These are phyloP conservation scores for Ciconia stormi DNA, from an alignment of 2,113 vertebrate species.

Conservation along the genomic window DNA sequence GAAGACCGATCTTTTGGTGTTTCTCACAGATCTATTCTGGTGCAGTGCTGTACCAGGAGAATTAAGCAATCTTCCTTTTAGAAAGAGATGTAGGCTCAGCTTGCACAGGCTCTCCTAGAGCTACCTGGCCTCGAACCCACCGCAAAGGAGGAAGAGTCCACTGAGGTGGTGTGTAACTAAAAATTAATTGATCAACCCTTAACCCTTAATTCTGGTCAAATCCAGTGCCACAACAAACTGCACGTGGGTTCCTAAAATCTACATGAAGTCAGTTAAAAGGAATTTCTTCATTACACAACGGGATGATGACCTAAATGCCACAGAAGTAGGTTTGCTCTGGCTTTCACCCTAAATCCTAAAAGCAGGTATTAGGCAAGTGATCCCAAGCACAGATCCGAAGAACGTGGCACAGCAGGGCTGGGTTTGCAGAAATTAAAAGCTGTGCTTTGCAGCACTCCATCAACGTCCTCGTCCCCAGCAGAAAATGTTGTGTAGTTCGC, in stretches of 20 bases:
- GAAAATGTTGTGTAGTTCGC: rapidly evolving
- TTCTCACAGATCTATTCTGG: rapidly evolving
- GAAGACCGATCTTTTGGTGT: background rate
- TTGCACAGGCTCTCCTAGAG: background rate
- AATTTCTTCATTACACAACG: slow-evolving; percentile 43
- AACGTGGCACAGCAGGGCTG: background rate
- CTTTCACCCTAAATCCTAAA: background rate
- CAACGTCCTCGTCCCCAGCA: background rate
- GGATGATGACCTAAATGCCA: background rate
- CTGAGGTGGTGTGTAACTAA: rapidly evolving
- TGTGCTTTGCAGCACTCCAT: background rate
- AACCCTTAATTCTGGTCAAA: background rate
- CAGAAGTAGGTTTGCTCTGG: background rate
- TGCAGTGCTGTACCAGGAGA: background rate
- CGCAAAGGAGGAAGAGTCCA: background rate
- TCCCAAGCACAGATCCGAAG: background rate
- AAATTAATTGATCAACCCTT: background rate
- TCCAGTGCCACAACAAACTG: background rate
- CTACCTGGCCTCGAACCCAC: background rate
- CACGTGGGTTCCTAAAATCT: background rate
- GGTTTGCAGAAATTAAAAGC: background rate
- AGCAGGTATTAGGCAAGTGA: background rate
- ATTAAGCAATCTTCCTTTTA: background rate
- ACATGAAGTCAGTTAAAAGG: background rate
- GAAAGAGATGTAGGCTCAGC: background rate